phyloP scores from a whole-genome alignment of 2,113 vertebrate species.

The Pycnonotus jocosus region DNA sequence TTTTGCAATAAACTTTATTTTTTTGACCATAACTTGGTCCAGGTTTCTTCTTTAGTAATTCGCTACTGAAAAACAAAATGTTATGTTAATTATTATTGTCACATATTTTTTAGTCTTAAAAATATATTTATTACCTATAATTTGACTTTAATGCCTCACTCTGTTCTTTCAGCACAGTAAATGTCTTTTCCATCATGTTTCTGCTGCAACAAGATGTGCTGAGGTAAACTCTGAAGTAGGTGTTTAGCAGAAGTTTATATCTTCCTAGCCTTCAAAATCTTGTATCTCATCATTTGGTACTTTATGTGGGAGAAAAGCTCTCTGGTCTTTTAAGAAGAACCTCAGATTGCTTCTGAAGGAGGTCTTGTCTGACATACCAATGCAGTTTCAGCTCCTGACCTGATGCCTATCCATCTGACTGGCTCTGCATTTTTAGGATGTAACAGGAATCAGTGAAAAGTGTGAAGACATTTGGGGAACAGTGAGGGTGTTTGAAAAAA shows the following conservation, averaged over 20 bases:
- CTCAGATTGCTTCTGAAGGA: not conserved
- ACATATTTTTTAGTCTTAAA: not conserved
- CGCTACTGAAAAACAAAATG: not conserved
- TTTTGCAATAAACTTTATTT: not conserved
- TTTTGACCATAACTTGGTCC: not conserved
- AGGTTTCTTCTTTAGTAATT: not conserved
- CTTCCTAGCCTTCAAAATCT: not conserved
- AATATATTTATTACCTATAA: not conserved
- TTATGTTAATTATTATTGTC: not conserved
- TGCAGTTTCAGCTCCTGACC: not conserved
- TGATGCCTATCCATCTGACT: not conserved
- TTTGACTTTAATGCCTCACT: not conserved
- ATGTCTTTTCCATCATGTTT: not conserved
- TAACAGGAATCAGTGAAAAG: not conserved
- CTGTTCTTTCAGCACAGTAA: not conserved
- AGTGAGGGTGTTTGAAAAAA: not conserved
- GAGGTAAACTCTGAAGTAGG: not conserved
- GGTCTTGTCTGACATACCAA: not conserved
- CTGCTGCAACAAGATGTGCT: not conserved
- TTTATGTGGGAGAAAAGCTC: not conserved
- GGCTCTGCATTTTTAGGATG: not conserved
- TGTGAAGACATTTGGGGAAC: not conserved
- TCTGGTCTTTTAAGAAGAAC: not conserved
- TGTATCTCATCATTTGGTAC: not conserved
- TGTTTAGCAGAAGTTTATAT: not conserved